phyloP scores from a whole-genome alignment of 2,888 invertebrate genomes.

The Gastracanthus pulcherrimus region DNA sequence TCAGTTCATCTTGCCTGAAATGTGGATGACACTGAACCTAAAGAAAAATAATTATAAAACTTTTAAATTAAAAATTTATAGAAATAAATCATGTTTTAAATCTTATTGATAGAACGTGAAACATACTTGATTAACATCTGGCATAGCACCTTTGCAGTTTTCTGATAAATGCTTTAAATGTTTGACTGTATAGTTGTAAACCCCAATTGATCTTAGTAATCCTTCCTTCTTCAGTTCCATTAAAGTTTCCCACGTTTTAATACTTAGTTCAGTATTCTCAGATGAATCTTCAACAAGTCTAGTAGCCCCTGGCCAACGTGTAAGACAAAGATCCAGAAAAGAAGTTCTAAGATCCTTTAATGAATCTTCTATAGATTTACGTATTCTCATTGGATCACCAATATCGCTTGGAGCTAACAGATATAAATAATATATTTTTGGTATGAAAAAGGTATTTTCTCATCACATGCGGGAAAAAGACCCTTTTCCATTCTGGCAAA shows the following conservation, averaged over 20 bases:
- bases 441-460: too few species aligned
- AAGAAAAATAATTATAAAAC: constrained; percentile 40
- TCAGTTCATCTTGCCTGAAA: constrained; percentile 82
- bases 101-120: neutral
- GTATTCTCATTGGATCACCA: constrained; percentile 78
- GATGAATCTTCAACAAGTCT: constrained; percentile 79
- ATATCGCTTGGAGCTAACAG: constrained; percentile 81
- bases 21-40: constrained; percentile 91
- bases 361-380: constrained; percentile 80
- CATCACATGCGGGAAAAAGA: too few species aligned
- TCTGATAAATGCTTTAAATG: constrained; percentile 84
- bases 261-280: constrained; percentile 80
- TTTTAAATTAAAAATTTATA: constrained; percentile 22
- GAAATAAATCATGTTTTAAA: constrained; percentile 2
- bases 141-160: constrained; percentile 79
- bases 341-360: constrained; percentile 82
- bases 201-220: constrained; percentile 84
- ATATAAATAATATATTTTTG: neutral
- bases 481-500: too few species aligned
- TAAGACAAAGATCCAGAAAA: constrained; percentile 88
- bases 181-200: constrained; percentile 87
- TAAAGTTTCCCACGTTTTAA: constrained; percentile 84
- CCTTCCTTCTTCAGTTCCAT: constrained; percentile 83
- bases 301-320: constrained; percentile 90
- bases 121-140: constrained; percentile 87